Conservation (phyloP, 2,797 vertebrate genomes). For the Jordanella pulchra region DNA sequence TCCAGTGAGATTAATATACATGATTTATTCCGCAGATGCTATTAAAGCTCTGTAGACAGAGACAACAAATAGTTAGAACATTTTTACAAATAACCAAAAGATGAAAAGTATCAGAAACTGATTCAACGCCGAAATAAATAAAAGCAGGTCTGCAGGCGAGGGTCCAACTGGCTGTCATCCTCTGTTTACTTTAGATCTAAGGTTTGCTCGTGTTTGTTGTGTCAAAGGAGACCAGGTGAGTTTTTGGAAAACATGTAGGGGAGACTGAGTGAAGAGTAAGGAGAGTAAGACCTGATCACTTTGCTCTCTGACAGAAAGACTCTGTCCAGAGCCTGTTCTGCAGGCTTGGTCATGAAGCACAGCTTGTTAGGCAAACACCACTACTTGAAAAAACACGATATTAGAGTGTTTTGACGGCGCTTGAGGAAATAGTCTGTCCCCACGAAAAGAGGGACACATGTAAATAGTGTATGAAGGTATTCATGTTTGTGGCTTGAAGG, state of each 20-base stretch:
- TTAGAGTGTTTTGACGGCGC: slow-evolving; percentile 81
- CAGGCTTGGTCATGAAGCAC: slow-evolving; percentile 65
- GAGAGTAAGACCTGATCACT: slow-evolving; percentile 64
- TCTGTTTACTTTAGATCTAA: slow-evolving; percentile 13
- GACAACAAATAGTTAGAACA: slow-evolving; percentile 1
- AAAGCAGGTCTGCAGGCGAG: background rate
- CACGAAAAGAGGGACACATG: slow-evolving; percentile 63
- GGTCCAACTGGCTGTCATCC: slow-evolving; percentile 16
- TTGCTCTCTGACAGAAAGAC: slow-evolving; percentile 76
- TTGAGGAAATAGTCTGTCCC: slow-evolving; percentile 78
- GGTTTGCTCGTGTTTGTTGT: slow-evolving; percentile 63
- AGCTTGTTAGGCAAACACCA: slow-evolving; percentile 78
- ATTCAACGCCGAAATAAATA: slow-evolving; percentile 6
- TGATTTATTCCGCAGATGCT: slow-evolving; percentile 11
- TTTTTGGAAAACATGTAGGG: slow-evolving; percentile 46
- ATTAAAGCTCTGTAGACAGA: background rate
- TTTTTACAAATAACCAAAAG: slow-evolving; percentile 14
- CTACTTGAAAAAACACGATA: slow-evolving; percentile 79
- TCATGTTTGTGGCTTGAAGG: slow-evolving; percentile 52
- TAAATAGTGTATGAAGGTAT: slow-evolving; percentile 69
- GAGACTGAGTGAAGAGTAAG: slow-evolving; percentile 53
- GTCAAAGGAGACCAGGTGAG: slow-evolving; percentile 71
- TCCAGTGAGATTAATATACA: background rate
- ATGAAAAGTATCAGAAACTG: slow-evolving; percentile 15
- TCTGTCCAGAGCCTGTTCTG: slow-evolving; percentile 78